Conservation (phyloP, 2,113 vertebrate species). For the Ranitomeya imitator region DNA sequence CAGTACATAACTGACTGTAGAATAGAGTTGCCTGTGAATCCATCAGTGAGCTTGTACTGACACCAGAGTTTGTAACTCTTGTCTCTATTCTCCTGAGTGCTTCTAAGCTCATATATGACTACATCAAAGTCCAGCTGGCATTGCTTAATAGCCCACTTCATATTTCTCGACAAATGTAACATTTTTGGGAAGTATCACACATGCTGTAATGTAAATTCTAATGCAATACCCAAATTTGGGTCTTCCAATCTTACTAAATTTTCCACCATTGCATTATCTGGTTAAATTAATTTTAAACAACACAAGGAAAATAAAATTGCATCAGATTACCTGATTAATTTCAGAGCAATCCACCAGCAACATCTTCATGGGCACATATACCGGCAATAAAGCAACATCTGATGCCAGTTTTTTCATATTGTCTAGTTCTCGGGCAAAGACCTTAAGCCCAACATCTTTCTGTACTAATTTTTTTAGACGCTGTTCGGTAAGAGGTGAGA, state of each 20-base stretch:
- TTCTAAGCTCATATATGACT: no score
- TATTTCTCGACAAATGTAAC: neutral
- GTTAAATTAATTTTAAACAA: neutral
- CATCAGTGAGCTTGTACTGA: no score
- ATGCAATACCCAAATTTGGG: neutral
- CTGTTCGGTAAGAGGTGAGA: constrained; percentile 20
- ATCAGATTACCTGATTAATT: constrained; percentile 59
- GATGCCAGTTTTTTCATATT: neutral
- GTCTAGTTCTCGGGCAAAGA: constrained; percentile 41
- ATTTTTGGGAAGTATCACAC: neutral
- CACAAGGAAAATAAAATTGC: neutral
- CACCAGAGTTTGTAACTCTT: no score
- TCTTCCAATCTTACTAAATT: no score
- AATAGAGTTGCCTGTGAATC: no score
- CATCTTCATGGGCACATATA: constrained; percentile 57
- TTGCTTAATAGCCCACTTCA: neutral
- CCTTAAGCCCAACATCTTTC: constrained; percentile 40
- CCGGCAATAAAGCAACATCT: constrained; percentile 24
- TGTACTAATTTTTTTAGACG: neutral
- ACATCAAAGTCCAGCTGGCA: neutral
- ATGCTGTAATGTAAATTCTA: neutral
- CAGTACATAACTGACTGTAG: no score
- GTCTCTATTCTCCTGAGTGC: no score
- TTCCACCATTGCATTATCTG: no score
- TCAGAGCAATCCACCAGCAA: constrained; percentile 58